Evolutionary conservation across 2,113 vertebrate genomes (phyloP), one percentile per base, ranked within the genome.

Genomic region (Melanostigma gelatinosum): DNA sequence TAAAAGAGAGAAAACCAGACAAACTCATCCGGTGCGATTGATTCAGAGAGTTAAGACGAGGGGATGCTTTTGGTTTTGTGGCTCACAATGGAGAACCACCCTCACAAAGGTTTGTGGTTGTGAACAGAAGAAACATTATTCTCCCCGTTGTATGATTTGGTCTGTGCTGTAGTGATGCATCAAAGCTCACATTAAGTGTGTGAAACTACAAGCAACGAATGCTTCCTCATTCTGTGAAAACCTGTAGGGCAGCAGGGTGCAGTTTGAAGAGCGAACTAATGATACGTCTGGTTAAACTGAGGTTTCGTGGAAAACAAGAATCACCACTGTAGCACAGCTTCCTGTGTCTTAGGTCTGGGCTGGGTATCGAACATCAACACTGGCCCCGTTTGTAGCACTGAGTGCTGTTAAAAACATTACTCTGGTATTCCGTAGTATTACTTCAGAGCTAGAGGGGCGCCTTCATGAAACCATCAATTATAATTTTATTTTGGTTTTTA

Each of bases 181-280:
- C 32, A 38, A 24, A 16, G n/a, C 48, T 55, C 20, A 10, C 48
- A 24, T 55, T 27, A 7, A 57, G 44, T 1, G 38, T 9, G 57
- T 66, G 77, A 71, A 80, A 80, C 77, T 54, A 68, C 15, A 36
- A 3, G 27, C 2, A 34, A 36, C 24, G 4, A 22, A 34, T 3
- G 52, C 40, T 84, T 84, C 77, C 77, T 71, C 16, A 65, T 79
- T 84, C 62, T 52, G 60, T 16, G 42, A 80, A 79, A 66, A 0
- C 2, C 9, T 4, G 22, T 18, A 13, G 24, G 42, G 60, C 36
- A 38, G 58, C 38, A 46, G 57, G 38, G 57, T 46, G 64, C 12
- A 78, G 62, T 15, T 52, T 36, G 2, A 52, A 22, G 46, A 55
- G 40, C 20, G 6, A 24, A 57, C 52, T 48, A 75, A 64, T 57